Conservation (phyloP, 1,140 invertebrate species). For the Drosophila insularis region DNA sequence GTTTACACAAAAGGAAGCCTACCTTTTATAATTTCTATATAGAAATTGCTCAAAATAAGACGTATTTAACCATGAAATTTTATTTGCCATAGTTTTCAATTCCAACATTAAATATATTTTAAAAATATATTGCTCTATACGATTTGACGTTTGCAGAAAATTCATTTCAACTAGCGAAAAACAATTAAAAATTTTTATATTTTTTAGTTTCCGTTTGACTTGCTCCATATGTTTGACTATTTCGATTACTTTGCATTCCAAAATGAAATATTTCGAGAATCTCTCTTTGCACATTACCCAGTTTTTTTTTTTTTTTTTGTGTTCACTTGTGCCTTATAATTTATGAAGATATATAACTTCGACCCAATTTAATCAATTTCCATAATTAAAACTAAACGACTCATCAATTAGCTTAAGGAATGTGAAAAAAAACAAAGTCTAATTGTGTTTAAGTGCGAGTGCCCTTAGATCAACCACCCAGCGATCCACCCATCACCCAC, state of each 20-base stretch:
- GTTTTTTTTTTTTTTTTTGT: not conserved
- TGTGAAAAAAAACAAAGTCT: not conserved
- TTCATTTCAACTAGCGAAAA: too few species aligned
- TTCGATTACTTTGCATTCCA: not conserved
- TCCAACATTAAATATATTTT: too few species aligned
- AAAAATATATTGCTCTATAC: too few species aligned
- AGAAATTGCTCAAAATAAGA: too few species aligned
- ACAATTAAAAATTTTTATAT: too few species aligned
- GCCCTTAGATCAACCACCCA: not conserved
- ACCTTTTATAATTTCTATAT: too few species aligned
- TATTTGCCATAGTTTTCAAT: too few species aligned
- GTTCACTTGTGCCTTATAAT: not conserved
- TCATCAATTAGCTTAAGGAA: constrained; percentile 10
- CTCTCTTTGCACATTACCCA: not conserved
- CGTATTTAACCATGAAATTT: too few species aligned
- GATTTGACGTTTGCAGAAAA: too few species aligned
- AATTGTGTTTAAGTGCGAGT: not conserved
- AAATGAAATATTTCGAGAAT: constrained; percentile 1
- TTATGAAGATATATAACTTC: constrained; percentile 13
- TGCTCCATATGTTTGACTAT: constrained; percentile 1
- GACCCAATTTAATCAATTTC: constrained; percentile 21
- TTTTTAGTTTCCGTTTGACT: not conserved
- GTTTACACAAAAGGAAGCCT: too few species aligned
- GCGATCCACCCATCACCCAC: not conserved
- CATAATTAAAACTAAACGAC: constrained; percentile 9